Base-by-base conservation (phyloP, 2,888 invertebrate genomes). In the Incurvaria masculella region DNA sequence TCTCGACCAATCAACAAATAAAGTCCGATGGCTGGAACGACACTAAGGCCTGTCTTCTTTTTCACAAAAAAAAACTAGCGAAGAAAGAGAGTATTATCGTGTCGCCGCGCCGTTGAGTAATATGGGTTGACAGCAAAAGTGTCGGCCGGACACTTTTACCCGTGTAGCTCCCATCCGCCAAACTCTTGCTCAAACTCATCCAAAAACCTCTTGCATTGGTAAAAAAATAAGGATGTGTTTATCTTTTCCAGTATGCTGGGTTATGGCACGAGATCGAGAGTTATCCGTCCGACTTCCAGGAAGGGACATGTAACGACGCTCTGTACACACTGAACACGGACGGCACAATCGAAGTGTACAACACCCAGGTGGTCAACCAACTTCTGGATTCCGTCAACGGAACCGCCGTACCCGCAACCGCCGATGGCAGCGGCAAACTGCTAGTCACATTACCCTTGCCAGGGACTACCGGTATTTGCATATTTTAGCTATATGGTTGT, bases 191-290 rank as follows among this genome's bases (percentile, higher is more conserved):
- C n/a, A n/a, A n/a, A n/a, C n/a, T n/a, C n/a, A n/a, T n/a, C n/a
- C n/a, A n/a, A n/a, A n/a, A n/a, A n/a, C n/a, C n/a, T n/a, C n/a
- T n/a, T n/a, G n/a, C n/a, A n/a, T n/a, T n/a, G n/a, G n/a, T n/a
- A n/a, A n/a, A n/a, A n/a, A n/a, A n/a, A n/a, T n/a, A n/a, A n/a
- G n/a, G n/a, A 14, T 8, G 5, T 42, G 20, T 5, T 5, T 10
- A 42, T 46, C 47, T 33, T 49, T 58, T 60, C 42, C 60, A 79
- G 79, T 79, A 75, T 57, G 54, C 74, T 52, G 82, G 83, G 26
- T 71, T 71, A 59, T 87, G 87, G 87, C 83, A 81, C 57, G 80
- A 85, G 56, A 79, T 81, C 14, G 81, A 84, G 55, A 76, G 81
- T 53, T 87, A 86, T 57, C 82, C 82, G 46, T 72, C 82, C 2